Evolutionary conservation across 2,113 vertebrate genomes (phyloP), one percentile per base, ranked within the genome.

Genomic region (Corythoichthys haematopterus): DNA sequence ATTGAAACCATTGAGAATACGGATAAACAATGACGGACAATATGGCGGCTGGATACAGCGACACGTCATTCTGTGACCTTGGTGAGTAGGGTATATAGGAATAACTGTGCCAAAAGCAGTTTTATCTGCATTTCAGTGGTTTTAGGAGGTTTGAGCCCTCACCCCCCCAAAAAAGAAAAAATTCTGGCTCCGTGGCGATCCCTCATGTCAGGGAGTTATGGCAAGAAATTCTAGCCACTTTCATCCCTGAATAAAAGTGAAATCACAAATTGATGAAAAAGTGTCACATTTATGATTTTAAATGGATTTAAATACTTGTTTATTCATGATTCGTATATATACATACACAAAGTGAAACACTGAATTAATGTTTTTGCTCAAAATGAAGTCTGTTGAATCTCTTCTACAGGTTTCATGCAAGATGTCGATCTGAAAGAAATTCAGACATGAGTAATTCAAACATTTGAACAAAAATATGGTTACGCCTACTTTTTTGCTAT

Each of bases 361-460:
- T 56, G 28, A 35, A 56, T 14, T 36, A 0, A 36, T 57, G 55
- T 36, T 56, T 57, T 36, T 36, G 12, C 52, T 88, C 76, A 90
- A 48, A 91, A 11, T 6, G 80, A 16, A 38, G 74, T 84, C 71
- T 89, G 83, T 35, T 40, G 66, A 6, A 1, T 55, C 0, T n/a
- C 11, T 16, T 81, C 70, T 0, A 52, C 12, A 40, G 7, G 0
- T 46, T 56, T 4, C 15, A 10, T n/a, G 5, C 8, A 53, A 13
- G 50, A 36, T 16, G 4, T 14, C 6, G 11, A 68, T 64, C 89
- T 91, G 85, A 58, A 84, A 84, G 51, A 69, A 15, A 79, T 43
- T 43, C 1, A 59, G 14, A 36, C 40, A 46, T n/a, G 33, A 53
- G 36, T 14, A 1, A 37, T 38, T 20, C 3, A 20, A 3, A 10